Evolutionary conservation across 2,113 vertebrate genomes (phyloP).

Genomic region (Tonatia bakeri): DNA sequence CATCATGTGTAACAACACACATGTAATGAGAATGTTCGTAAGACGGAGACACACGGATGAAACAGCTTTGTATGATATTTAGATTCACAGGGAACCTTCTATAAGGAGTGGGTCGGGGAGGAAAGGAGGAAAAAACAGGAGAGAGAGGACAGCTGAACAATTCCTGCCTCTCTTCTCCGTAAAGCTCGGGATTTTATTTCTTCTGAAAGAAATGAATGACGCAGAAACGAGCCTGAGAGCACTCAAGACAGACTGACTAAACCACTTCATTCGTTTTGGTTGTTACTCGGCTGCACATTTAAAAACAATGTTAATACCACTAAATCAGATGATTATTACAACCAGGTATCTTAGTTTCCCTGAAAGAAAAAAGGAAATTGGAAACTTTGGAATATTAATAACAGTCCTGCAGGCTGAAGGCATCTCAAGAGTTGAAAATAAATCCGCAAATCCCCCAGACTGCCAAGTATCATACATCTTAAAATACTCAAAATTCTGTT

Average conservation of each 20-base stretch:
- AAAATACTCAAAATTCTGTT: background rate
- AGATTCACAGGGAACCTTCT: background rate
- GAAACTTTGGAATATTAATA: background rate
- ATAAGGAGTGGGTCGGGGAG: background rate
- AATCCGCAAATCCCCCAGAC: background rate
- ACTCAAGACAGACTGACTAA: background rate
- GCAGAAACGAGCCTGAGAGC: background rate
- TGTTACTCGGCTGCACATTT: background rate
- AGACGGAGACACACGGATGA: background rate
- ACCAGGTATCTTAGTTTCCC: background rate
- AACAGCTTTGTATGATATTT: background rate
- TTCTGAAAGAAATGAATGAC: background rate
- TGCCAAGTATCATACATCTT: background rate
- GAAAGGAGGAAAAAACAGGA: background rate
- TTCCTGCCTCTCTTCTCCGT: background rate
- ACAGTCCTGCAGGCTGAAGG: background rate
- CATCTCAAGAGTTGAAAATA: background rate
- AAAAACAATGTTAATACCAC: background rate
- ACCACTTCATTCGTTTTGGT: background rate
- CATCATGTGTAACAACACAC: background rate
- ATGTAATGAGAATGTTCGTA: background rate
- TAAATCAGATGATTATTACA: background rate
- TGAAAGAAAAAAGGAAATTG: background rate
- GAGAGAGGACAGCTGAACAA: background rate
- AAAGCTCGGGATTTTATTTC: background rate